A percentile compares a stretch with the other conserved stretches of the same genome.
phyloP scores from a whole-genome alignment of 2,888 invertebrate species.

The Ormyrus labotus region DNA sequence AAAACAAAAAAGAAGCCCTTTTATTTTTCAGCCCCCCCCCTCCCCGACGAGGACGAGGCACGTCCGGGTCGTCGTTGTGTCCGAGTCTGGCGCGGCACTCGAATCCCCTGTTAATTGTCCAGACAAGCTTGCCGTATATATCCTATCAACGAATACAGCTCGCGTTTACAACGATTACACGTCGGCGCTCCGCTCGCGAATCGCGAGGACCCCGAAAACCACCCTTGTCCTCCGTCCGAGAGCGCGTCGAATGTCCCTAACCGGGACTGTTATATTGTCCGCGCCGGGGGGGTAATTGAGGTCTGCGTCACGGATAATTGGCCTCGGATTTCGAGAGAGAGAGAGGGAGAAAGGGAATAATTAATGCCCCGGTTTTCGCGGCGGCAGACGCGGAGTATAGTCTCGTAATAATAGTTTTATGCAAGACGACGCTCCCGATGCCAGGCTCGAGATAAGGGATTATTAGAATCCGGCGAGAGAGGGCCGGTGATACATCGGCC shows the following conservation, averaged over 20 bases:
- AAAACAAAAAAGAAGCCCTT: too few species aligned
- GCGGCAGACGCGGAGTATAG: background rate
- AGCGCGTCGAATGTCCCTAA: background rate
- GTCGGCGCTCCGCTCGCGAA: too few species aligned
- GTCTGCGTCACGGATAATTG: slow-evolving; percentile 32
- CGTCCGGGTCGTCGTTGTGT: too few species aligned
- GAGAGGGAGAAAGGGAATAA: slow-evolving; percentile 5
- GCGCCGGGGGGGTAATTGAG: background rate
- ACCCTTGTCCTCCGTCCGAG: too few species aligned
- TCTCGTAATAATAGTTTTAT: slow-evolving; percentile 8
- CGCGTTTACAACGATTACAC: too few species aligned
- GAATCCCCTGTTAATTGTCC: slow-evolving; percentile 23
- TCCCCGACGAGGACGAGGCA: too few species aligned
- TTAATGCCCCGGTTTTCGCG: slow-evolving; percentile 11
- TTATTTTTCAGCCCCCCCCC: too few species aligned
- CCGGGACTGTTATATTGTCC: background rate
- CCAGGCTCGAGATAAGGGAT: background rate
- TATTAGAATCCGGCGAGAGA: slow-evolving; percentile 20
- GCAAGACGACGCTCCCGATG: background rate
- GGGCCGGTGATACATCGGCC: slow-evolving; percentile 39
- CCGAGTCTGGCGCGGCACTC: background rate
- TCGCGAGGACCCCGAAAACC: too few species aligned
- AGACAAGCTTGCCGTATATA: background rate
- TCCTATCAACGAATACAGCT: too few species aligned
- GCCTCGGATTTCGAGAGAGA: slow-evolving; percentile 44